Base-by-base conservation (phyloP, 2,113 vertebrate genomes). In the Zeus faber region DNA sequence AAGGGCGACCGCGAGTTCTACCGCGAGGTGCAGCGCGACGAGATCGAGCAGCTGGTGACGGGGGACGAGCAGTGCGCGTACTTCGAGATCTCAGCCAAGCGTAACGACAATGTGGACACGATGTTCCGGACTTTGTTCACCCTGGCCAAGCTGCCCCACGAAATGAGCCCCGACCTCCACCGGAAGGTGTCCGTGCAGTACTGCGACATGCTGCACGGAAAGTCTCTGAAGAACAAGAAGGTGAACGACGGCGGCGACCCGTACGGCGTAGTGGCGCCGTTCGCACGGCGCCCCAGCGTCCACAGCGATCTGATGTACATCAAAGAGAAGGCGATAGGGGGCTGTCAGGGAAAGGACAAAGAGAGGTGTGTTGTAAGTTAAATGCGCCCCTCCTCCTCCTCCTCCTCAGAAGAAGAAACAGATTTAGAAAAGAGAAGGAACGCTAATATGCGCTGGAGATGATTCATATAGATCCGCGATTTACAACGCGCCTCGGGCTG, bases 281-380 rank as follows among this genome's bases (percentile, higher is more conserved):
- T 94, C 3, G 97, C 97, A 13, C 91, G 95, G 37, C 78, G 96
- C 21, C 96, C 96, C 22, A 99, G 96, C 54, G 93, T 98, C 62
- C 96, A 99, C 91, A 98, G 97, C 17, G 97, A 99, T 89, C 92
- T 99, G 65, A 90, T 96, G 94, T 98, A 98, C 81, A 96, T 99
- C 45, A 92, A 95, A 0, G 93, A 96, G 78, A 98, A 98, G 60
- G 91, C 94, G 16, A 81, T 91, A 10, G 91, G 92, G 0, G 89
- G 92, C 0, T 66, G 91, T 23, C 95, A 95, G 33, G 47, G 87
- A 43, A 96, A 95, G 55, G 94, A 93, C 78, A 96, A 96, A 63
- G 96, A 98, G 37, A 84, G 96, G 1, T 99, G 97, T 0, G 88
- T 92, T 23, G 95, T 98, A 80, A 96, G 95, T 64, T 99, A 95